These are phyloP conservation scores for Parasteatoda lunata DNA, from an alignment of 2,888 invertebrate genomes.

Conservation along the genomic window DNA sequence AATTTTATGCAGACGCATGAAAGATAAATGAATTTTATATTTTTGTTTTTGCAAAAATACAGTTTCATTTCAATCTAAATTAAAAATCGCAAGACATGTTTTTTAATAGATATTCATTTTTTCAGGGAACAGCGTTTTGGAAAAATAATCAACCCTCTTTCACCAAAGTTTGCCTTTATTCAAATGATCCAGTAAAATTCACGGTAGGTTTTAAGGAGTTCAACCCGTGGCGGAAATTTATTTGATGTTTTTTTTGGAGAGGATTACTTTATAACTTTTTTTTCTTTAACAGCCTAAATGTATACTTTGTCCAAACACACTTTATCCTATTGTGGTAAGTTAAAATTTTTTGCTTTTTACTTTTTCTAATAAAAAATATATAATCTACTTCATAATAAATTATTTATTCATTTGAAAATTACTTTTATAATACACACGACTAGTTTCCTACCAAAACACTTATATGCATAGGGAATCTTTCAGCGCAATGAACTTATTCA, in stretches of 20 bases:
- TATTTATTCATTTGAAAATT: too few species aligned
- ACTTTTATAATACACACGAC: too few species aligned
- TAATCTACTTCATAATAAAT: too few species aligned
- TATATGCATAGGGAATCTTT: too few species aligned
- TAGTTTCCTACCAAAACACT: too few species aligned
- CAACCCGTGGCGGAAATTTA: neutral
- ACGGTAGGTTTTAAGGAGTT: slow-evolving; percentile 27
- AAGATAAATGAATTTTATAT: too few species aligned
- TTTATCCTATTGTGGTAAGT: slow-evolving; percentile 60
- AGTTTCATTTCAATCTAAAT: too few species aligned
- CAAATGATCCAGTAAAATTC: slow-evolving; percentile 57
- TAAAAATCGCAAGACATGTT: too few species aligned
- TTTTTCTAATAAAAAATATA: too few species aligned
- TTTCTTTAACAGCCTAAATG: slow-evolving; percentile 54
- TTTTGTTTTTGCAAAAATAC: too few species aligned
- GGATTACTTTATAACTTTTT: neutral
- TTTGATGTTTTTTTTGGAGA: neutral
- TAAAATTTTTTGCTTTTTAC: neutral
- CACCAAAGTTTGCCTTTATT: slow-evolving; percentile 53
- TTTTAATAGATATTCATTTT: neutral
- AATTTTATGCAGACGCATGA: too few species aligned
- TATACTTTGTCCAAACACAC: slow-evolving; percentile 52
- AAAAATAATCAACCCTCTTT: slow-evolving; percentile 59
- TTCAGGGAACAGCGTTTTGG: slow-evolving; percentile 45
- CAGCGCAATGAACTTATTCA: too few species aligned